A percentile compares a stretch with the other conserved stretches of the same genome.
phyloP scores from a whole-genome alignment of 2,797 vertebrate genomes.

The Alosa sapidissima region DNA sequence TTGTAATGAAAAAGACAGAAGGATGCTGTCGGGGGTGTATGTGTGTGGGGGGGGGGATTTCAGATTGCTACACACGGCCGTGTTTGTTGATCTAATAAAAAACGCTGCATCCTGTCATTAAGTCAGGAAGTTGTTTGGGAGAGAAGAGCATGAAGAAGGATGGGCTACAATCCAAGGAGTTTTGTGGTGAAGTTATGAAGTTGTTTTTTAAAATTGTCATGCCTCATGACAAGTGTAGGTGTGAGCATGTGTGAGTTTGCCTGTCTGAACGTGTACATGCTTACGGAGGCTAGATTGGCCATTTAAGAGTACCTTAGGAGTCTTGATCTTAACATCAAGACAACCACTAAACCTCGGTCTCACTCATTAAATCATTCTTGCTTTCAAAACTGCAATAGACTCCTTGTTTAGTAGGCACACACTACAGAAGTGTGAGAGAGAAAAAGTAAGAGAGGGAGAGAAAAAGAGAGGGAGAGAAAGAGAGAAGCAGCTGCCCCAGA shows the following conservation, averaged over 20 bases:
- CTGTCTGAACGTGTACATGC: not conserved
- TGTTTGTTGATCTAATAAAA: not conserved
- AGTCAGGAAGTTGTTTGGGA: not conserved
- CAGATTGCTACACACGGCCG: too few species aligned
- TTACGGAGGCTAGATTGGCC: too few species aligned
- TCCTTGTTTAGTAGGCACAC: not conserved
- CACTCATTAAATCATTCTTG: too few species aligned
- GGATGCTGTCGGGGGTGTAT: too few species aligned
- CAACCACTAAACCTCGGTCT: too few species aligned
- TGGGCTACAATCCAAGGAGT: not conserved
- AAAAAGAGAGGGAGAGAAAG: not conserved
- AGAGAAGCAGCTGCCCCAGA: not conserved
- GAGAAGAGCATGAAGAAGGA: not conserved
- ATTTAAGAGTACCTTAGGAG: too few species aligned
- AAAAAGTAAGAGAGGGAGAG: not conserved
- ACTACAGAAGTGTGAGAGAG: not conserved
- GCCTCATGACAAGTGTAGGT: too few species aligned
- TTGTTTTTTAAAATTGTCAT: not conserved
- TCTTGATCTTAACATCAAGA: too few species aligned
- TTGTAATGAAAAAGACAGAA: not conserved
- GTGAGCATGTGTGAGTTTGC: not conserved
- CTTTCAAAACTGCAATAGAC: not conserved
- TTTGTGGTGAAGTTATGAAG: not conserved
- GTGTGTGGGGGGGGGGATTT: too few species aligned
- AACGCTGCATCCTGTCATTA: constrained; percentile 13